These are phyloP conservation scores for Autographa pulchrina DNA, from an alignment of 2,888 invertebrate genomes.

Conservation along the genomic window DNA sequence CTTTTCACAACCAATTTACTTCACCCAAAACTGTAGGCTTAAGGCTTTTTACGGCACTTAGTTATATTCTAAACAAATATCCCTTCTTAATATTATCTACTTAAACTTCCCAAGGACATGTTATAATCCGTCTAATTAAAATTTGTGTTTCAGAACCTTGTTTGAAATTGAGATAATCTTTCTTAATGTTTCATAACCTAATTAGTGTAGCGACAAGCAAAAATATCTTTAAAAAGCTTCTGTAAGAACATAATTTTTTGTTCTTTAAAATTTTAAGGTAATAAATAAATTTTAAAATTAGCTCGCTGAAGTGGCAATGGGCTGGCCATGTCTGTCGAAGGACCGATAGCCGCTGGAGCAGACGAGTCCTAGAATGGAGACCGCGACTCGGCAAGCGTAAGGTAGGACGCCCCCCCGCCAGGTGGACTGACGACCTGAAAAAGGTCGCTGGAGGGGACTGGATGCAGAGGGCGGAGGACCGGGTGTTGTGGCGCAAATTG, in stretches of 20 bases:
- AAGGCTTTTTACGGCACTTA: neutral
- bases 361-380: too few relatives aligned
- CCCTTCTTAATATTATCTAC: neutral
- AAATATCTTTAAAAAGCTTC: constrained; percentile 15
- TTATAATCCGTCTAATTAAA: constrained; percentile 41
- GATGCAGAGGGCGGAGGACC: too few relatives aligned
- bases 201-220: constrained; percentile 13
- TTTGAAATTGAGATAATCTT: constrained; percentile 53
- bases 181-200: constrained; percentile 22
- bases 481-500: too few relatives aligned
- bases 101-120: constrained; percentile 15
- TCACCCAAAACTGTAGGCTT: neutral
- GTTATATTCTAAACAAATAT: neutral
- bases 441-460: too few relatives aligned
- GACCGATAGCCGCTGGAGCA: too few relatives aligned
- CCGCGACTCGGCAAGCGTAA: too few relatives aligned
- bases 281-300: neutral
- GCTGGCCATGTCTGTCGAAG: too few relatives aligned
- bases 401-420: too few relatives aligned
- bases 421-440: too few relatives aligned
- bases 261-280: neutral
- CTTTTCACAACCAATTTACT: too few relatives aligned
- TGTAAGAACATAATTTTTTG: neutral
- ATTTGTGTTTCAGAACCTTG: constrained; percentile 37
- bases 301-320: too few relatives aligned